Conservation (phyloP, 1,140 invertebrate species). For the Tribolium castaneum region DNA sequence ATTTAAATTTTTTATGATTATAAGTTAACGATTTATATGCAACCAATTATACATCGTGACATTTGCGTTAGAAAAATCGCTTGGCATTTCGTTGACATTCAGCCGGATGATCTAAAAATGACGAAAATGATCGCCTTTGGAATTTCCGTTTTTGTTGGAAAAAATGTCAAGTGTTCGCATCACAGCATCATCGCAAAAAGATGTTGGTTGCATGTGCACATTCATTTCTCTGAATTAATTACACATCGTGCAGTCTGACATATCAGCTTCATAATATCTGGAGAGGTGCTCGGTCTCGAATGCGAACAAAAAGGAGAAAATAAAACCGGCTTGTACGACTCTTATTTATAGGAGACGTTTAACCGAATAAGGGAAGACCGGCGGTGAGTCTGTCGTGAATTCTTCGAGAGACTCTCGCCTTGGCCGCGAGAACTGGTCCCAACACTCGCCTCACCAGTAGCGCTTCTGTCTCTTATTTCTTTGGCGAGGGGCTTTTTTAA, state of each 20-base stretch:
- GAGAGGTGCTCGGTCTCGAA: constrained; percentile 39
- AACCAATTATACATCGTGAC: neutral
- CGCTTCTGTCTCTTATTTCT: constrained; percentile 38
- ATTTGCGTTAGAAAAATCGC: too few species aligned
- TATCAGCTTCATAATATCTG: constrained; percentile 52
- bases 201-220: constrained; percentile 40
- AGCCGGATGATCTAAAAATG: too few species aligned
- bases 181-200: constrained; percentile 6
- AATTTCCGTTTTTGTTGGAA: neutral
- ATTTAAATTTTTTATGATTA: neutral
- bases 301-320: constrained; percentile 36
- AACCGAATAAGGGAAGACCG: constrained; percentile 54
- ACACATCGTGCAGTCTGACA: constrained; percentile 47
- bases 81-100: too few species aligned
- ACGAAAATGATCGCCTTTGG: too few species aligned
- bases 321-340: constrained; percentile 47
- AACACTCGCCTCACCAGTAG: constrained; percentile 36
- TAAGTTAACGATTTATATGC: neutral
- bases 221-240: constrained; percentile 52
- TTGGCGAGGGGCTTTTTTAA: constrained; percentile 23
- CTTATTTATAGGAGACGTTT: constrained; percentile 51
- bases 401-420: constrained; percentile 45
- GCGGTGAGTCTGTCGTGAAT: constrained; percentile 43
- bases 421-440: constrained; percentile 49
- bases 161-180: constrained; percentile 7